phyloP scores from a whole-genome alignment of 2,113 vertebrate species.

The Antennarius striatus region DNA sequence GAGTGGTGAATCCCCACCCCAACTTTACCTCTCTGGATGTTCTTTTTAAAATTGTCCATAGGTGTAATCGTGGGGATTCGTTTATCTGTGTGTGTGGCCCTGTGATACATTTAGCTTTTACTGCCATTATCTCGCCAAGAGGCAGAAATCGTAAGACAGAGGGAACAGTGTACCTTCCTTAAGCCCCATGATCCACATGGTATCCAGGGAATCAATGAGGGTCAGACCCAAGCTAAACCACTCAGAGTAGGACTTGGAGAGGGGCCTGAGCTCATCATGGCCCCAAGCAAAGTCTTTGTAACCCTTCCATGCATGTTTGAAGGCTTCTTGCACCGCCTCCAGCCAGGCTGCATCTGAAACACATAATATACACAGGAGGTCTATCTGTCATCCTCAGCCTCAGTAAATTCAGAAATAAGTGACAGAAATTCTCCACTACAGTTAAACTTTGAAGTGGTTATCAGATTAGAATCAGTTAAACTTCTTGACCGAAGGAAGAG shows the following conservation, averaged over 20 bases:
- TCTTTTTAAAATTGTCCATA: no score
- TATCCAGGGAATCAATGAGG: conserved; percentile 91
- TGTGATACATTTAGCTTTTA: no score
- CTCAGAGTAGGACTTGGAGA: conserved; percentile 89
- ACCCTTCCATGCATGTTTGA: conserved; percentile 91
- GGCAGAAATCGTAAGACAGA: no score
- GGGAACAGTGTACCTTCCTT: conserved; percentile 81
- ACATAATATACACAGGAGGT: neutral
- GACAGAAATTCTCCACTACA: neutral
- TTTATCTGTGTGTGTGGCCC: no score
- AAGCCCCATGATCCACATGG: conserved; percentile 93
- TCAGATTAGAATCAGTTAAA: neutral
- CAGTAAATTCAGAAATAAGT: neutral
- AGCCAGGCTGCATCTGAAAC: conserved; percentile 65
- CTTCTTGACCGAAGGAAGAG: neutral
- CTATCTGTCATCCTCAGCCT: neutral
- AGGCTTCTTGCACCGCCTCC: conserved; percentile 84
- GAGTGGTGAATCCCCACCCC: no score
- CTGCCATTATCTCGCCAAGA: no score
- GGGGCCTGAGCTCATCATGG: conserved; percentile 90
- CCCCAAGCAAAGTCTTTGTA: conserved; percentile 94
- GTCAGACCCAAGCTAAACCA: conserved; percentile 97
- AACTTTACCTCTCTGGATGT: no score
- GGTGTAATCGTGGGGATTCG: no score
- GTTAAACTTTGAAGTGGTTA: no score